A percentile compares a stretch with the other conserved stretches of the same genome.
Conservation (phyloP, 2,888 invertebrate species). For the Drosophila neoperkinsi region DNA sequence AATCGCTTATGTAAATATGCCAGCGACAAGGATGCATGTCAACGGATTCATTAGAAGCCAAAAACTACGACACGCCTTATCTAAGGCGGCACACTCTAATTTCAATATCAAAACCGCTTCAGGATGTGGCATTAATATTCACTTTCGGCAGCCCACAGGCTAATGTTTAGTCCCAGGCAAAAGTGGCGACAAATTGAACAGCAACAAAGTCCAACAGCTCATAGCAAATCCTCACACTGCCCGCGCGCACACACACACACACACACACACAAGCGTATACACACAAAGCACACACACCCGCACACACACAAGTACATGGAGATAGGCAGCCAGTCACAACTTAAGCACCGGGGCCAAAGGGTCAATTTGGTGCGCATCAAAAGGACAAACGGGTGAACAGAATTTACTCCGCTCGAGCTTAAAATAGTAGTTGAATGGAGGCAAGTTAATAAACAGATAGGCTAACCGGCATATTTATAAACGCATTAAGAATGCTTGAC, state of each 20-base stretch:
- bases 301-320: slow-evolving; percentile 4
- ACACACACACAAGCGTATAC: not conserved
- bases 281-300: not conserved
- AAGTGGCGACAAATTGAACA: slow-evolving; percentile 52
- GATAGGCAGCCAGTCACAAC: not conserved
- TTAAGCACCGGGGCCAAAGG: slow-evolving; percentile 54
- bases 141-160: slow-evolving; percentile 45
- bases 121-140: slow-evolving; percentile 67
- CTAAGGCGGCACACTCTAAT: slow-evolving; percentile 46
- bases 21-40: slow-evolving; percentile 18
- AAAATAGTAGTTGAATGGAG: slow-evolving; percentile 38
- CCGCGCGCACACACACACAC: slow-evolving; percentile 14
- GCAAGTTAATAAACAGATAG: slow-evolving; percentile 54
- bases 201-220: slow-evolving; percentile 52
- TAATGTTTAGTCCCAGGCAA: slow-evolving; percentile 37
- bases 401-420: slow-evolving; percentile 11
- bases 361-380: slow-evolving; percentile 67
- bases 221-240: slow-evolving; percentile 58
- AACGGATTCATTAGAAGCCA: slow-evolving; percentile 50
- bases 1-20: slow-evolving; percentile 72
- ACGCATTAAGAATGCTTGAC: slow-evolving; percentile 67
- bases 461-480: slow-evolving; percentile 60
- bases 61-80: slow-evolving; percentile 53
- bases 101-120: slow-evolving; percentile 67
- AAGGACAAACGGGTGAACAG: slow-evolving; percentile 35